Evolutionary conservation across 2,113 vertebrate genomes (phyloP).

Genomic region (Recurvirostra avosetta): DNA sequence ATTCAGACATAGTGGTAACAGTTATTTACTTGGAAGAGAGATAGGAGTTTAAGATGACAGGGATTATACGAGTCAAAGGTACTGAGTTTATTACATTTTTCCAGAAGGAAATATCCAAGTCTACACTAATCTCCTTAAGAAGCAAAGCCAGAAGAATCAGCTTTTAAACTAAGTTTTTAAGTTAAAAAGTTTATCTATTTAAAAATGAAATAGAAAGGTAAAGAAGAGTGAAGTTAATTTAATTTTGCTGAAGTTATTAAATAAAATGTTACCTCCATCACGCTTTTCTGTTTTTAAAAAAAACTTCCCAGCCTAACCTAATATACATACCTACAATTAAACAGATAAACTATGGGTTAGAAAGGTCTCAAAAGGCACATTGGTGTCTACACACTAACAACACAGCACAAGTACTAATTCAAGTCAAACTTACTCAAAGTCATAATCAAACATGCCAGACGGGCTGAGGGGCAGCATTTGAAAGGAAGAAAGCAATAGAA

Average conservation of each 20-base stretch:
- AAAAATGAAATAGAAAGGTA: constrained; percentile 66
- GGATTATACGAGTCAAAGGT: not conserved
- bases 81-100: constrained; percentile 48
- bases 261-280: constrained; percentile 83
- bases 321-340: constrained; percentile 85
- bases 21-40: constrained; percentile 39
- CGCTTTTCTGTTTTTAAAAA: constrained; percentile 82
- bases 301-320: constrained; percentile 84
- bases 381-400: constrained; percentile 75
- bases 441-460: constrained; percentile 99
- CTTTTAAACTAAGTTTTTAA: constrained; percentile 58
- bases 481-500: constrained; percentile 94
- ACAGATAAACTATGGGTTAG: constrained; percentile 84
- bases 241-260: constrained; percentile 80
- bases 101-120: constrained; percentile 59
- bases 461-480: constrained; percentile 93
- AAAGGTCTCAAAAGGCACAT: constrained; percentile 73
- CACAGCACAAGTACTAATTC: constrained; percentile 86
- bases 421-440: constrained; percentile 99
- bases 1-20: constrained; percentile 10
- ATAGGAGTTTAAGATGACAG: constrained; percentile 23
- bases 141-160: constrained; percentile 76
- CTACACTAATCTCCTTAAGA: constrained; percentile 68
- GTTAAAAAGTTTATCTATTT: constrained; percentile 65
- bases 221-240: constrained; percentile 73